These are phyloP conservation scores for Oriolus oriolus DNA, from an alignment of 2,113 vertebrate species.

Conservation along the genomic window DNA sequence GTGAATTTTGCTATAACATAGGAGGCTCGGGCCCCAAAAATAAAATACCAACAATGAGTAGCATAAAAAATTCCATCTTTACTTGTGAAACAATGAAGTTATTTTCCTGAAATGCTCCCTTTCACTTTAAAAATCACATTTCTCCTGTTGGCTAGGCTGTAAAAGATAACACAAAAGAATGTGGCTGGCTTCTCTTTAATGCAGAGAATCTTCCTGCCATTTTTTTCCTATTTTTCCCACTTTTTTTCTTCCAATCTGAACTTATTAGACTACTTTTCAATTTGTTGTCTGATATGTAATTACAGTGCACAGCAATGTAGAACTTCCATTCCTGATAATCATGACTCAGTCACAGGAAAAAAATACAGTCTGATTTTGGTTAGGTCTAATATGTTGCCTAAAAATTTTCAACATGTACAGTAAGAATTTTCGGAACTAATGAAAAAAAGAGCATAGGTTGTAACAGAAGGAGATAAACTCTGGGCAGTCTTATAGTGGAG, in stretches of 20 bases:
- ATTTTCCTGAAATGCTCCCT: neutral
- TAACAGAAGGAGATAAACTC: neutral
- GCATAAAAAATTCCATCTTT: neutral
- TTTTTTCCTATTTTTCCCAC: neutral
- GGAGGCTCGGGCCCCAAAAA: neutral
- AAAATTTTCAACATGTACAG: neutral
- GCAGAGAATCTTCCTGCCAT: neutral
- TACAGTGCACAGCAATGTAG: neutral
- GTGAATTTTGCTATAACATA: neutral
- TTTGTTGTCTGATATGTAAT: neutral
- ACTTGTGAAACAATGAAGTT: neutral
- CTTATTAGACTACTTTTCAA: neutral
- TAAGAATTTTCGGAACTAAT: neutral
- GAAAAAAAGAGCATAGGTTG: neutral
- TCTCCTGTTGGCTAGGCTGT: neutral
- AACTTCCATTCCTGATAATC: neutral
- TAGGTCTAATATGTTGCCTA: neutral
- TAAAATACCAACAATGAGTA: neutral
- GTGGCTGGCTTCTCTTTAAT: neutral
- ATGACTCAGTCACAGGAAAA: neutral
- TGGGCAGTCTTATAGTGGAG: neutral
- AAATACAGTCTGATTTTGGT: neutral
- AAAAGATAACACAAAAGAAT: neutral
- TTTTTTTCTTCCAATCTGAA: neutral
- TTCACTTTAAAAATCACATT: neutral